Evolutionary conservation across 2,888 invertebrate species (phyloP).

Genomic region (Metalampra italica): DNA sequence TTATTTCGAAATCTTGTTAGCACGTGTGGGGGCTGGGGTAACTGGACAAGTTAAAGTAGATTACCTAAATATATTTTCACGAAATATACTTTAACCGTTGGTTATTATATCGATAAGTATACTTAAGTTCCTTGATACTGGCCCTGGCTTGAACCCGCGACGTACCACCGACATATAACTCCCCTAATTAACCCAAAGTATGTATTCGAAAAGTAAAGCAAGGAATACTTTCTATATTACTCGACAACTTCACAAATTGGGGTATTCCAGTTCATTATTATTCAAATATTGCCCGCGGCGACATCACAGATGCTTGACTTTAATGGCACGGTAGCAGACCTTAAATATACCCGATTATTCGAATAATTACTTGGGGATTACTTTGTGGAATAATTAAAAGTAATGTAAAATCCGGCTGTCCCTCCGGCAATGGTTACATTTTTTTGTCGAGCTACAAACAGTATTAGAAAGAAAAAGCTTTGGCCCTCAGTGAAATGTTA

Average conservation of each 20-base stretch:
- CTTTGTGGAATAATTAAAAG: conserved; percentile 38
- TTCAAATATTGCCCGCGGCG: conserved; percentile 19
- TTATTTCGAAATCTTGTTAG: too few species aligned
- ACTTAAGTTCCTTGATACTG: too few species aligned
- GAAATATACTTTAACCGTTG: too few species aligned
- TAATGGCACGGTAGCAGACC: conserved; percentile 27
- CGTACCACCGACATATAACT: too few species aligned
- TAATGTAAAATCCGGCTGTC: conserved; percentile 18
- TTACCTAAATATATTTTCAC: too few species aligned
- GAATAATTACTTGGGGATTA: conserved; percentile 38
- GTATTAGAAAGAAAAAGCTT: too few species aligned
- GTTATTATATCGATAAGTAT: too few species aligned
- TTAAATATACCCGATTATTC: conserved; percentile 31
- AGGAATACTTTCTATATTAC: neutral
- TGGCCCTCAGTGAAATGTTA: too few species aligned
- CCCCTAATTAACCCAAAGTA: too few species aligned
- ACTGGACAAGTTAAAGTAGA: too few species aligned
- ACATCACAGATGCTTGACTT: conserved; percentile 21
- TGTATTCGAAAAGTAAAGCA: neutral
- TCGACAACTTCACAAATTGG: neutral
- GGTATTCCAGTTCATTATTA: conserved; percentile 21
- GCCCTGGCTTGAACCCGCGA: too few species aligned
- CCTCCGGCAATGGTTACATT: neutral
- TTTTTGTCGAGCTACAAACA: neutral
- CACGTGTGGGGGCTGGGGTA: too few species aligned